Percentiles rank a stretch among this genome's conserved stretches.
Conservation (phyloP, 2,113 vertebrate genomes). For the Illadopsis cleaveri region DNA sequence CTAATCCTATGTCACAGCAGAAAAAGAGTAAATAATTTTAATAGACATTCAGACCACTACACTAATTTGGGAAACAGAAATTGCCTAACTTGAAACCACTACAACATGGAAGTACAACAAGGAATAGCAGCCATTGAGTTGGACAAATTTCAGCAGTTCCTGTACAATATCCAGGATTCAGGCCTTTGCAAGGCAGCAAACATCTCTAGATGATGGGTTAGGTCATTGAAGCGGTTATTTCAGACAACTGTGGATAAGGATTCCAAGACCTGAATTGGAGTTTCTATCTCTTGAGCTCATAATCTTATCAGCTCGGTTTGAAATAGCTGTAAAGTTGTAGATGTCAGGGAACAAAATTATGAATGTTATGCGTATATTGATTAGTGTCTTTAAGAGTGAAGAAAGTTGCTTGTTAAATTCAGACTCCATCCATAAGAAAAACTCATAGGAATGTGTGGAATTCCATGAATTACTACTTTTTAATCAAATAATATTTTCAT, state of each 20-base stretch:
- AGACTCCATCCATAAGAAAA: not conserved
- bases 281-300: not conserved
- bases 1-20: not conserved
- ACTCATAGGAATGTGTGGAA: not conserved
- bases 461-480: not conserved
- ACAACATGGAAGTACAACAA: not conserved
- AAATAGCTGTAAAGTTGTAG: not conserved
- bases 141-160: not conserved
- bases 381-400: not conserved
- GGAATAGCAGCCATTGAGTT: not conserved
- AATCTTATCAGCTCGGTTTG: not conserved
- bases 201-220: not conserved
- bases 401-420: not conserved
- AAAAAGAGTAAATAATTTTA: not conserved
- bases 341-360: not conserved
- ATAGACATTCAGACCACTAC: not conserved
- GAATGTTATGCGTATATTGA: not conserved
- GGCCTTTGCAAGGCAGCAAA: not conserved
- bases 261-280: not conserved
- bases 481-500: not conserved
- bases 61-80: not conserved
- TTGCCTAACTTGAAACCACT: not conserved
- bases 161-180: not conserved
- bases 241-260: not conserved
- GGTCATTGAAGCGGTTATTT: not conserved